Conservation (phyloP, 1,140 invertebrate species). For the Pseudomyrmex sp. region DNA sequence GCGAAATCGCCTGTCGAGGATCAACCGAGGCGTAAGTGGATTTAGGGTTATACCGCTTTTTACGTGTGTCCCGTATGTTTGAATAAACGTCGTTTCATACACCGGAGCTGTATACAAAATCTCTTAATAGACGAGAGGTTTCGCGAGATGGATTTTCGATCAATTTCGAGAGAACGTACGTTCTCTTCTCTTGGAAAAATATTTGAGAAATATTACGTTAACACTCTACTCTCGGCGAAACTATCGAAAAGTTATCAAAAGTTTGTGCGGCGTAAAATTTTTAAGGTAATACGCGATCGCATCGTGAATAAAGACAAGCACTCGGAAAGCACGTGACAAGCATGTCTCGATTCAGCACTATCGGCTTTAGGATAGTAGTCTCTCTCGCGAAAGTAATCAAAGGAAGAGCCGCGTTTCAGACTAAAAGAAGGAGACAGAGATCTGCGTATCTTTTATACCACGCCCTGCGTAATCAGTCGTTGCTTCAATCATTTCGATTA, state of each 20-base stretch:
- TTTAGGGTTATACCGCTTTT: slow-evolving; percentile 4
- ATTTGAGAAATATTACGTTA: too few species aligned
- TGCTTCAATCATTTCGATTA: slow-evolving; percentile 43
- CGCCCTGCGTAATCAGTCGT: slow-evolving; percentile 60
- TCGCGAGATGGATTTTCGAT: neutral
- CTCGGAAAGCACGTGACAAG: too few species aligned
- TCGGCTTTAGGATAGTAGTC: neutral
- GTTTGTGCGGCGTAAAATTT: too few species aligned
- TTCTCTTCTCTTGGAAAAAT: too few species aligned
- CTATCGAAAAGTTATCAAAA: neutral
- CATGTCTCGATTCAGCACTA: slow-evolving; percentile 10
- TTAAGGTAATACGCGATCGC: too few species aligned
- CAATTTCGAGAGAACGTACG: neutral
- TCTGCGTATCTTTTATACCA: neutral
- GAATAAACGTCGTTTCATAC: too few species aligned
- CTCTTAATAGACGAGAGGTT: neutral
- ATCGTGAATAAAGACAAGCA: too few species aligned
- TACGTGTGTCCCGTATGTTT: neutral
- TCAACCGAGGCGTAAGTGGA: slow-evolving; percentile 36
- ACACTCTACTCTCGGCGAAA: neutral
- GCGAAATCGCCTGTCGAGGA: slow-evolving; percentile 60
- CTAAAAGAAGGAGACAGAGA: neutral
- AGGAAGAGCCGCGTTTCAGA: slow-evolving; percentile 36
- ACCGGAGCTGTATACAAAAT: neutral
- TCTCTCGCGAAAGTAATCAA: slow-evolving; percentile 52